Evolutionary conservation across 2,888 invertebrate genomes (phyloP).

Genomic region (Lasioglossum morio): DNA sequence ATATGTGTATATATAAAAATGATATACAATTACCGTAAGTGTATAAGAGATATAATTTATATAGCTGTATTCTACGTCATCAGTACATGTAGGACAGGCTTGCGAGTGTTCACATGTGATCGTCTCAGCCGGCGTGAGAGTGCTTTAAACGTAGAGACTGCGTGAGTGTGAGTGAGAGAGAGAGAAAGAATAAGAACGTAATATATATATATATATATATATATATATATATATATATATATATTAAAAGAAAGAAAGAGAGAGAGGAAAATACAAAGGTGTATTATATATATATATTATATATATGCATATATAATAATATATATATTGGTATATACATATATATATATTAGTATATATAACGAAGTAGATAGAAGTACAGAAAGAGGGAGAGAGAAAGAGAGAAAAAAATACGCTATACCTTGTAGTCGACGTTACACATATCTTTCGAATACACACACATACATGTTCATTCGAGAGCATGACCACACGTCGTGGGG

Average conservation of each 20-base stretch:
- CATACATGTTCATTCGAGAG: conserved; percentile 55
- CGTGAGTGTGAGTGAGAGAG: conserved; percentile 38
- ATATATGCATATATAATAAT: not conserved
- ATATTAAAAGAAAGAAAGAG: conserved; percentile 13
- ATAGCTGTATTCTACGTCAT: conserved; percentile 73
- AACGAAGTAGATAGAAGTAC: conserved; percentile 42
- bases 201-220: not conserved
- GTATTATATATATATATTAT: conserved; percentile 37
- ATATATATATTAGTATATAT: conserved; percentile 34
- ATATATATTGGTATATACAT: conserved; percentile 8
- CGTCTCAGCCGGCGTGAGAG: conserved; percentile 67
- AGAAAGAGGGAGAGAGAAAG: conserved; percentile 43
- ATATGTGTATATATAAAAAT: conserved; percentile 63
- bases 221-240: not conserved
- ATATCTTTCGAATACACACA: conserved; percentile 67
- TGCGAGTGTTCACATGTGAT: conserved; percentile 69
- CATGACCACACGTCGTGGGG: conserved; percentile 23
- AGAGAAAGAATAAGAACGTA: conserved; percentile 20
- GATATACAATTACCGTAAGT: conserved; percentile 69
- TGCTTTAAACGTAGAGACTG: conserved; percentile 70
- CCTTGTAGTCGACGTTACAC: conserved; percentile 70
- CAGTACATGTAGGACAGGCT: conserved; percentile 67
- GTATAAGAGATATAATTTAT: conserved; percentile 74
- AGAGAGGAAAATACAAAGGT: conserved; percentile 32
- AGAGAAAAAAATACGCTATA: conserved; percentile 57